These are phyloP conservation scores for Micrasema longulum DNA, from an alignment of 1,140 invertebrate species.

Conservation along the genomic window DNA sequence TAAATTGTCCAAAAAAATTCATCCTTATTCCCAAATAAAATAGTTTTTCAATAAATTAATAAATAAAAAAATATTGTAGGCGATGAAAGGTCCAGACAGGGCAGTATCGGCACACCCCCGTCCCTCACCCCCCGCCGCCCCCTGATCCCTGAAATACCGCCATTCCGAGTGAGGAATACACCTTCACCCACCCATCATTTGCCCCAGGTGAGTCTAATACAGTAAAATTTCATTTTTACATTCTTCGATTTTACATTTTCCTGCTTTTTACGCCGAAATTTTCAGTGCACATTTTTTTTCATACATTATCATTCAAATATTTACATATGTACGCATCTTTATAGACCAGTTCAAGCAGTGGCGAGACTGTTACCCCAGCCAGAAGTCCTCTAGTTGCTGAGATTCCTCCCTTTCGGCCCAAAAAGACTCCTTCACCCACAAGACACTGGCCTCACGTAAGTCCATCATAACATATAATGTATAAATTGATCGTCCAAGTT, in stretches of 20 bases:
- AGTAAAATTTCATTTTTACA: too few relatives aligned
- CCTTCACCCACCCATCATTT: constrained; percentile 58
- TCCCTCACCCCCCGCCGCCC: constrained; percentile 60
- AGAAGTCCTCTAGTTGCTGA: constrained; percentile 57
- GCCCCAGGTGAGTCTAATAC: constrained; percentile 33
- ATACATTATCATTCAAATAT: too few relatives aligned
- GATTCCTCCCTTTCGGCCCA: constrained; percentile 68
- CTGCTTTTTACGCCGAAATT: too few relatives aligned
- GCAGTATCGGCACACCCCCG: constrained; percentile 42
- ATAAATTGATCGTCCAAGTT: too few relatives aligned
- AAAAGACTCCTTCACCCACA: constrained; percentile 61
- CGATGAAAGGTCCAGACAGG: constrained; percentile 48
- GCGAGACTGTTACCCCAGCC: constrained; percentile 25
- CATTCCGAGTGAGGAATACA: constrained; percentile 64
- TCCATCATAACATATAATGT: too few relatives aligned
- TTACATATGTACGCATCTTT: too few relatives aligned
- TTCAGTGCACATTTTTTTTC: too few relatives aligned
- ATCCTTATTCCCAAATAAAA: too few relatives aligned
- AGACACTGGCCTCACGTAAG: constrained; percentile 52
- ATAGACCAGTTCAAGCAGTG: constrained; percentile 9
- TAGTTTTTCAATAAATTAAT: too few relatives aligned
- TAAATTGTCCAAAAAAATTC: too few relatives aligned
- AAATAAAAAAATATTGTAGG: constrained; percentile 18
- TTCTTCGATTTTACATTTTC: too few relatives aligned
- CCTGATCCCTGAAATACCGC: constrained; percentile 68